A percentile compares a stretch with the other conserved stretches of the same genome.
Conservation (phyloP, 2,797 vertebrate species). For the Eurystomus glaucurus region DNA sequence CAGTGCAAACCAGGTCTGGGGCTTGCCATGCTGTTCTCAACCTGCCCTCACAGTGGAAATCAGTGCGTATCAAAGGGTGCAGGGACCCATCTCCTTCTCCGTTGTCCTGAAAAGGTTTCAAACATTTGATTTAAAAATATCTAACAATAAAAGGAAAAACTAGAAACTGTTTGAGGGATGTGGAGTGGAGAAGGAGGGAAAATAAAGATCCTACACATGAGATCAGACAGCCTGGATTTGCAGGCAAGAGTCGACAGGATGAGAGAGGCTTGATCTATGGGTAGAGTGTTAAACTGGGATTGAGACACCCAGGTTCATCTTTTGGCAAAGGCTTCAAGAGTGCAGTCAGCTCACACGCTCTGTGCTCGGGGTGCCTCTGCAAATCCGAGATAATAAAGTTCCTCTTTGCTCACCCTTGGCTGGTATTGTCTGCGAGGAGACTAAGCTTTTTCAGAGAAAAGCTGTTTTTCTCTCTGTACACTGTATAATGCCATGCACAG, state of each 20-base stretch:
- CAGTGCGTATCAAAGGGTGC: background rate
- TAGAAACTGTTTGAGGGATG: background rate
- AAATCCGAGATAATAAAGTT: background rate
- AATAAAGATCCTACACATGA: accelerated
- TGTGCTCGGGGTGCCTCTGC: background rate
- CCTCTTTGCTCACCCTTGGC: background rate
- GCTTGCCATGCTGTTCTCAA: background rate
- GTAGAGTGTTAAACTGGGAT: background rate
- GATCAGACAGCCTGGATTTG: background rate
- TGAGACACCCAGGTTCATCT: background rate
- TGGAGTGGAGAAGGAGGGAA: background rate
- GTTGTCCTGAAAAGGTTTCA: background rate
- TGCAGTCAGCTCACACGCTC: background rate
- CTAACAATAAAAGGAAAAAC: background rate
- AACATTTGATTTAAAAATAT: background rate
- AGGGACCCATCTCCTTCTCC: accelerated
- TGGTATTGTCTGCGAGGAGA: background rate
- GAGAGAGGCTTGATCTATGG: background rate
- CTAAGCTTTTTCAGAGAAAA: background rate
- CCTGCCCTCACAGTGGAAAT: accelerated
- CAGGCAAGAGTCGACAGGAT: background rate
- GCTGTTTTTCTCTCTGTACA: background rate
- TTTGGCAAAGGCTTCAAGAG: background rate
- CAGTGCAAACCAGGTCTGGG: background rate
- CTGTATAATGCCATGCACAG: accelerated